These are phyloP conservation scores for Todiramphus chloris DNA, from an alignment of 2,113 vertebrate genomes.

Conservation along the genomic window DNA sequence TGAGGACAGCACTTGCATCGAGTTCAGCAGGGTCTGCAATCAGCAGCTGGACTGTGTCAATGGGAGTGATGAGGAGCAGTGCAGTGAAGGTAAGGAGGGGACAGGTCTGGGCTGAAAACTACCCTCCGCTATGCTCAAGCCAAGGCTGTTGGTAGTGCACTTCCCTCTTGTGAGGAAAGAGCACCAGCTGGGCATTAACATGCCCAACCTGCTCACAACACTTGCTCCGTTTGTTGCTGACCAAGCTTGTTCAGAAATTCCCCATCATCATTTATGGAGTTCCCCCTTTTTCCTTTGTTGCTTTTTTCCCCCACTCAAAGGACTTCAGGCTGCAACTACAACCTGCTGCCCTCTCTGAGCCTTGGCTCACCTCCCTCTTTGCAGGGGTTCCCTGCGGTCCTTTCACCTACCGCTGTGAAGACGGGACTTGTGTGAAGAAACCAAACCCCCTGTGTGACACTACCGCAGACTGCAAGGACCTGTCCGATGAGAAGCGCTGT, in stretches of 20 bases:
- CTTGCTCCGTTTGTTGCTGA: not conserved
- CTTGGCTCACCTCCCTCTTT: not conserved
- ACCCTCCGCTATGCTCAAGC: rapidly evolving
- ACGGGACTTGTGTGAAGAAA: conserved; percentile 90
- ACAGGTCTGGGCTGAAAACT: not conserved
- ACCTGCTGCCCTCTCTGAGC: not conserved
- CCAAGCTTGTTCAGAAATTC: not conserved
- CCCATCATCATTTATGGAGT: not conserved
- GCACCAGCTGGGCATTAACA: not conserved
- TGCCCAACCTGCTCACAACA: not conserved
- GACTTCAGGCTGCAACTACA: not conserved
- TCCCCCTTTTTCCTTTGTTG: not conserved
- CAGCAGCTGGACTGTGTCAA: conserved; percentile 82
- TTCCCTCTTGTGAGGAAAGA: not conserved
- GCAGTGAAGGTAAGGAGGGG: conserved; percentile 78
- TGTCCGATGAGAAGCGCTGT: conserved; percentile 86
- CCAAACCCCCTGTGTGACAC: conserved; percentile 89
- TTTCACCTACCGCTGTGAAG: conserved; percentile 86
- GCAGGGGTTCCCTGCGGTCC: conserved; percentile 84
- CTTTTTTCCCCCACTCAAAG: not conserved
- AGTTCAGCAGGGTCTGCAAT: conserved; percentile 86
- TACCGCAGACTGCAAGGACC: conserved; percentile 83
- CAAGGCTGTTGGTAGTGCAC: not conserved
- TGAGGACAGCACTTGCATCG: conserved; percentile 86
- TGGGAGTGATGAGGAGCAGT: conserved; percentile 84